Conservation (phyloP, 2,113 vertebrate species). For the Triplophysa dalaica region DNA sequence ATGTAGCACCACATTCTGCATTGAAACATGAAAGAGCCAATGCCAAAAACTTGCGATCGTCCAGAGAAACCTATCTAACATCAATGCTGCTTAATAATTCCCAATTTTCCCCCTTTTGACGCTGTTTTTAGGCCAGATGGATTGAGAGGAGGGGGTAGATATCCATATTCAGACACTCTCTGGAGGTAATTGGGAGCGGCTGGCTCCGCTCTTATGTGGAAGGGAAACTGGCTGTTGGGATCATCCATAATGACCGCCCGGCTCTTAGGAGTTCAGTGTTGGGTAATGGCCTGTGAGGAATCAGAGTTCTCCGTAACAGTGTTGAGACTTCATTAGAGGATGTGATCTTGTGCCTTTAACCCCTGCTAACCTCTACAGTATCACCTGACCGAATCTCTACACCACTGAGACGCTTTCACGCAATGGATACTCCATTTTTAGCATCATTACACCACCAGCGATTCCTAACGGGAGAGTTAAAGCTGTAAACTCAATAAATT, state of each 20-base stretch:
- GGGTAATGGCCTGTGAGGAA: slow-evolving; percentile 37
- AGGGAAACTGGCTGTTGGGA: slow-evolving; percentile 8
- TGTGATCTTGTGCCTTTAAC: slow-evolving; percentile 42
- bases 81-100: neutral
- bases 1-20: neutral
- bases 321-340: slow-evolving; percentile 39
- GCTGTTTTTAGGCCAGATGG: neutral
- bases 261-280: slow-evolving; percentile 25
- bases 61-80: slow-evolving; percentile 6
- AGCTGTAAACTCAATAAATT: slow-evolving; percentile 2
- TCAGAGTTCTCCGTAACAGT: slow-evolving; percentile 17
- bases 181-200: slow-evolving; percentile 20
- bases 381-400: slow-evolving; percentile 29
- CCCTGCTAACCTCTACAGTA: slow-evolving; percentile 6
- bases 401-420: slow-evolving; percentile 26
- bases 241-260: slow-evolving; percentile 16
- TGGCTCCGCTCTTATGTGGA: slow-evolving; percentile 10
- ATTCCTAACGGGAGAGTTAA: slow-evolving; percentile 13
- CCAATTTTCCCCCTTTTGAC: neutral
- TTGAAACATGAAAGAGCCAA: neutral
- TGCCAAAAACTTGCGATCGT: neutral
- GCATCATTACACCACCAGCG: slow-evolving; percentile 29
- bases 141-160: neutral
- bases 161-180: slow-evolving; percentile 2
- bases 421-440: slow-evolving; percentile 5